Conservation (phyloP, 64 coral and sea anemone genomes). For the Stichodactyla mertensii region DNA sequence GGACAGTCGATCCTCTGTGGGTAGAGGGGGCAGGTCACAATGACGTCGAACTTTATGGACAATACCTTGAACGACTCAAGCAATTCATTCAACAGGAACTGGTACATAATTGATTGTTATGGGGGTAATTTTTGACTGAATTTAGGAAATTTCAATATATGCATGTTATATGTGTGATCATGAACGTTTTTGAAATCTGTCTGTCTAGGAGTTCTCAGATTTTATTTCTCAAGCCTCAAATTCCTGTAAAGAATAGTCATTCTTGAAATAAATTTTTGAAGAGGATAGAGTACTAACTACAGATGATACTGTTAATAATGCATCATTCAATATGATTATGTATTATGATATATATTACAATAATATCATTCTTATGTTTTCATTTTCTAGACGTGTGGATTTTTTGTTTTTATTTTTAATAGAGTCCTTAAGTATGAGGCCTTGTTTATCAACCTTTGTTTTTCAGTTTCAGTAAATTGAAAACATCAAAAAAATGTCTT, state of each 20-base stretch:
- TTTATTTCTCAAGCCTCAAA: background rate
- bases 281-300: background rate
- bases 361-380: background rate
- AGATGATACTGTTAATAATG: background rate
- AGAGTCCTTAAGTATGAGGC: background rate
- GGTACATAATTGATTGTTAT: constrained; percentile 64
- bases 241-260: background rate
- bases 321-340: background rate
- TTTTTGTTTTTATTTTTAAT: background rate
- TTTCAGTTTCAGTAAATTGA: background rate
- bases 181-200: background rate
- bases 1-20: constrained; percentile 91
- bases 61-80: constrained; percentile 96
- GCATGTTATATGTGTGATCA: background rate
- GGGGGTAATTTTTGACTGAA: background rate
- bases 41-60: constrained; percentile 98
- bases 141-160: background rate
- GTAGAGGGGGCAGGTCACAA: constrained; percentile 98
- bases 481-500: background rate
- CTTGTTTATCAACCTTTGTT: background rate
- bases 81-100: constrained; percentile 98
- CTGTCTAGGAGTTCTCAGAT: background rate
- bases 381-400: background rate
- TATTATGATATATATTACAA: background rate
- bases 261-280: background rate